A percentile compares a stretch with the other conserved stretches of the same genome.
These are phyloP conservation scores for Loriculus beryllinus DNA, from an alignment of 2,797 vertebrate genomes.

Conservation along the genomic window DNA sequence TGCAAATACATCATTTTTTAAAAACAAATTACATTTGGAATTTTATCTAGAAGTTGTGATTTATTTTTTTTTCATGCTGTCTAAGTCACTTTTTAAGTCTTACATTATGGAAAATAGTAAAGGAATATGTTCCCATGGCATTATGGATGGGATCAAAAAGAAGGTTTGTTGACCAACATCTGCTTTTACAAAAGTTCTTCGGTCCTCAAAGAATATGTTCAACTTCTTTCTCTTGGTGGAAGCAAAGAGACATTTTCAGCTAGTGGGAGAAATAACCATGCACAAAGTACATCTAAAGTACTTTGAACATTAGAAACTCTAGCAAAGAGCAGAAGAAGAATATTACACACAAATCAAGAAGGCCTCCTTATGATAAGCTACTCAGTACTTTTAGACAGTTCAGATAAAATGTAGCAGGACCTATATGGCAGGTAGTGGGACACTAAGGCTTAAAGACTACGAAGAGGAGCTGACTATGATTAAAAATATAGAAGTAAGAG, in stretches of 20 bases:
- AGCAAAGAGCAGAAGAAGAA: accelerated
- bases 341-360: neutral
- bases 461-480: neutral
- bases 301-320: neutral
- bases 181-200: neutral
- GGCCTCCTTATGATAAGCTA: neutral
- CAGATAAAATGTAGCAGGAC: neutral
- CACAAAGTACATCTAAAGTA: neutral
- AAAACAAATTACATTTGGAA: neutral
- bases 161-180: neutral
- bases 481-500: neutral
- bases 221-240: neutral
- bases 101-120: neutral
- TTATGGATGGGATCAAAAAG: neutral
- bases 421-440: neutral
- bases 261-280: neutral
- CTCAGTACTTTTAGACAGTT: neutral
- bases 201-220: neutral
- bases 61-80: neutral
- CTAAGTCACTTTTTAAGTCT: neutral
- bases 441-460: neutral
- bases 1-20: accelerated
- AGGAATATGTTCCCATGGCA: neutral
- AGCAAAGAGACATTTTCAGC: neutral
- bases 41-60: neutral